These are phyloP conservation scores for Nephotettix cincticeps DNA, from an alignment of 1,140 invertebrate species.

Conservation along the genomic window DNA sequence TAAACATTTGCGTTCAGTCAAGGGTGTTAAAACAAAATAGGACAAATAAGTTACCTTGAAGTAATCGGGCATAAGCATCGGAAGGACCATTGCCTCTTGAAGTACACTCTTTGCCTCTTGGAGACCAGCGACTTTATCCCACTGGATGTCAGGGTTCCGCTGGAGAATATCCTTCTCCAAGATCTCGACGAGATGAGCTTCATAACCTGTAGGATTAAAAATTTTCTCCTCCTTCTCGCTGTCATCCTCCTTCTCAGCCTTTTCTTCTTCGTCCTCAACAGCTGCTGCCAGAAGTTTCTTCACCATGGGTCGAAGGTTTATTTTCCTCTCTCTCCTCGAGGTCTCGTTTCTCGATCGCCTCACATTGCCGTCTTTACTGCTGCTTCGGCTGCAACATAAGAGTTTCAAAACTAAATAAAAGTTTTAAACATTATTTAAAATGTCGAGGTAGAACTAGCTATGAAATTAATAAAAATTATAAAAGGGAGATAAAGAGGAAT, in stretches of 20 bases:
- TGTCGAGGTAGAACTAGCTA: background rate
- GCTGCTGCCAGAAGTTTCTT: slow-evolving; percentile 31
- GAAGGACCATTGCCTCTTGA: slow-evolving; percentile 70
- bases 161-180: slow-evolving; percentile 65
- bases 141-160: slow-evolving; percentile 56
- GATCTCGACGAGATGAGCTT: slow-evolving; percentile 76
- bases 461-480: too few relatives aligned
- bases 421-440: background rate
- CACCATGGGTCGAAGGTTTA: slow-evolving; percentile 33
- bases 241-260: slow-evolving; percentile 14
- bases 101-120: slow-evolving; percentile 65
- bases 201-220: slow-evolving; percentile 73
- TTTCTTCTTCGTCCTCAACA: slow-evolving; percentile 24
- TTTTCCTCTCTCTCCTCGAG: slow-evolving; percentile 27
- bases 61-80: slow-evolving; percentile 66
- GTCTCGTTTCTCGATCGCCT: slow-evolving; percentile 33
- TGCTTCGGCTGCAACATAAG: slow-evolving; percentile 1
- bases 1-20: too few relatives aligned
- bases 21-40: too few relatives aligned
- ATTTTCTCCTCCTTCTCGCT: slow-evolving; percentile 46
- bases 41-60: slow-evolving; percentile 61
- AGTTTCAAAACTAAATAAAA: slow-evolving; percentile 29
- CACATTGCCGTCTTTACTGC: slow-evolving; percentile 31
- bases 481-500: too few relatives aligned
- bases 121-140: slow-evolving; percentile 65